Evolutionary conservation across 2,113 vertebrate species (phyloP).

Genomic region (Dendropsophus ebraccatus): DNA sequence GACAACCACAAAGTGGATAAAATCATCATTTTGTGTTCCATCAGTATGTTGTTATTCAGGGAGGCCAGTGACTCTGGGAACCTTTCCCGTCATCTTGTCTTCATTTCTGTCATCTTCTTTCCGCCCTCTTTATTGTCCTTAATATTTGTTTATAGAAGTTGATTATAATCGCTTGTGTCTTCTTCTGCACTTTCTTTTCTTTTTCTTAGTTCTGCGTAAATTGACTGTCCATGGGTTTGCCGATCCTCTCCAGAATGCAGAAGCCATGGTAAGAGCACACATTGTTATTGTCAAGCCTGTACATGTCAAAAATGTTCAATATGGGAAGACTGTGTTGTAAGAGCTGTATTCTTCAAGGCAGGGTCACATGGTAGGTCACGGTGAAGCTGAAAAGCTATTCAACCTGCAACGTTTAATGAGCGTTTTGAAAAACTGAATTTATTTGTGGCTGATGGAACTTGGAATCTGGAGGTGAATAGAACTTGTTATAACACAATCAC

Average conservation of each 20-base stretch:
- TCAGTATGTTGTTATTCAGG: background rate
- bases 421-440: too few relatives aligned
- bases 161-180: too few relatives aligned
- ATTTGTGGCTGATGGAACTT: too few relatives aligned
- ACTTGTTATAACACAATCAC: too few relatives aligned
- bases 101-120: background rate
- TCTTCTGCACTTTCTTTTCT: background rate
- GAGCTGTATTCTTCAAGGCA: too few relatives aligned
- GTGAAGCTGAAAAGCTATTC: too few relatives aligned
- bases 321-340: background rate
- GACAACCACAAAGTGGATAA: background rate
- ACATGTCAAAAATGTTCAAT: background rate
- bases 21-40: background rate
- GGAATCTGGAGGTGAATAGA: too few relatives aligned
- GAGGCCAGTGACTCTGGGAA: background rate
- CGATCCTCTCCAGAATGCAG: slow-evolving; percentile 88
- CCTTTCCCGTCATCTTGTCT: background rate
- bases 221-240: slow-evolving; percentile 95
- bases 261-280: slow-evolving; percentile 89
- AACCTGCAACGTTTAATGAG: too few relatives aligned
- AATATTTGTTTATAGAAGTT: background rate
- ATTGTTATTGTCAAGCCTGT: background rate
- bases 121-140: background rate
- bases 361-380: too few relatives aligned
- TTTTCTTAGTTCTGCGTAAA: slow-evolving; percentile 87